A percentile compares a stretch with the other conserved stretches of the same genome.
These are phyloP conservation scores for Phaethon lepturus DNA, from an alignment of 2,113 vertebrate genomes.

Conservation along the genomic window DNA sequence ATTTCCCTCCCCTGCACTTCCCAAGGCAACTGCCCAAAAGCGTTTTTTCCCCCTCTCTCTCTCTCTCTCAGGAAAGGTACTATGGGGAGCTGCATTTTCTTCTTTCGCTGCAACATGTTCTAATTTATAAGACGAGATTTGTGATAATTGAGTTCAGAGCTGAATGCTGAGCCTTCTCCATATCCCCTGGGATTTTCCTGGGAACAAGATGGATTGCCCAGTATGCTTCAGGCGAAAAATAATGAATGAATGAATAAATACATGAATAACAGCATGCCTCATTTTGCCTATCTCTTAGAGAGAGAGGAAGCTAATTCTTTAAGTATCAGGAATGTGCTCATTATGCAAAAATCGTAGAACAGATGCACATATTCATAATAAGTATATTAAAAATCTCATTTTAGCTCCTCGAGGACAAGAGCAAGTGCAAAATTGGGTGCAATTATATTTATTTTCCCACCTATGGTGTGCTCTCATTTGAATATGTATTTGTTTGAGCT, in stretches of 20 bases:
- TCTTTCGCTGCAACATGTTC: not conserved
- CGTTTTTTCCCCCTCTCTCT: not conserved
- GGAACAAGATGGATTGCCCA: conserved; percentile 45
- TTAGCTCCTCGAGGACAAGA: conserved; percentile 51
- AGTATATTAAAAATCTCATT: conserved; percentile 57
- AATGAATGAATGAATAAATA: conserved; percentile 65
- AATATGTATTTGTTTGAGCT: conserved; percentile 28
- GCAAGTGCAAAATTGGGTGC: conserved; percentile 42
- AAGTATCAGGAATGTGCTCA: conserved; percentile 39
- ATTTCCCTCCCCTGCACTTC: not conserved
- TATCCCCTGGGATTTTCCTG: conserved; percentile 23
- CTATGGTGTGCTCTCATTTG: not conserved
- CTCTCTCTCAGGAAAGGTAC: not conserved
- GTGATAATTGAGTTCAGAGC: conserved; percentile 42
- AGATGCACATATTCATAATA: conserved; percentile 53
- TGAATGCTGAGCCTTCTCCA: conserved; percentile 4
- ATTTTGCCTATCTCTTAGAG: conserved; percentile 28
- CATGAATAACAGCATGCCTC: conserved; percentile 37
- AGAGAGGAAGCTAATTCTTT: conserved; percentile 55
- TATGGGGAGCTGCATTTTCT: not conserved
- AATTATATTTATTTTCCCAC: conserved; percentile 46
- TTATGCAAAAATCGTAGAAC: conserved; percentile 50
- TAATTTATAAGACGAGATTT: conserved; percentile 55
- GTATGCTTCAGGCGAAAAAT: not conserved
- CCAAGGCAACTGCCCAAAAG: not conserved